Base-by-base conservation (phyloP, 2,888 invertebrate species). In the Zootermopsis nevadensis region DNA sequence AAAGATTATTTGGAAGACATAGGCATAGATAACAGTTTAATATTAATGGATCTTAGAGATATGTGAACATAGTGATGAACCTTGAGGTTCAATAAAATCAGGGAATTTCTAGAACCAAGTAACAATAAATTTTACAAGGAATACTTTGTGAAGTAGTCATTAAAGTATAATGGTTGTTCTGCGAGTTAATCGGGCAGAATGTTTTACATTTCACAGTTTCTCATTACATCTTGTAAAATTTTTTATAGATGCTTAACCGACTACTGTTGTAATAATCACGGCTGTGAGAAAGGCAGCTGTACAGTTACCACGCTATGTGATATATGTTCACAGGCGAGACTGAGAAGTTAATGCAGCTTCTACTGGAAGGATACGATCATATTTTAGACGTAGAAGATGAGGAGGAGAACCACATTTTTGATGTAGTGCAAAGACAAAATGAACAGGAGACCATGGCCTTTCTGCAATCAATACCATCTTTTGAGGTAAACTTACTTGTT, bases 281-380 rank as follows among this genome's bases (percentile, higher is more conserved):
- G 24, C n/a, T 69, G 7, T 4, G 4, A 24, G 31, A 19, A n/a
- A 33, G 24, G 7, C 35, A 48, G 4, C 19, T 4, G 19, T 19
- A 19, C 1, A 48, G 48, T 27, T 60, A 67, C 27, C 19, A 8
- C 30, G 10, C 0, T 24, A 31, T 67, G 31, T 48, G 60, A 87
- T 87, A 33, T 85, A 93, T 94, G 94, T 66, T 87, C 87, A 31
- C 85, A 94, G 94, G 94, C 7, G 93, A 94, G 86, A 91, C 93
- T 4, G 93, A 93, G 81, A 92, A 92, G 86, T 89, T 95, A 83
- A 92, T 94, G 38, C 94, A 95, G 87, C 89, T 96, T 22, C 88
- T 96, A 24, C 87, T 96, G 81, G 95, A 96, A 89, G 97, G 97
- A 0, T 98, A 97, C 88, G 96, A 97, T 88, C 97, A 97, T 86